Evolutionary conservation across 2,113 vertebrate species (phyloP).

Genomic region (Microtus pennsylvanicus): DNA sequence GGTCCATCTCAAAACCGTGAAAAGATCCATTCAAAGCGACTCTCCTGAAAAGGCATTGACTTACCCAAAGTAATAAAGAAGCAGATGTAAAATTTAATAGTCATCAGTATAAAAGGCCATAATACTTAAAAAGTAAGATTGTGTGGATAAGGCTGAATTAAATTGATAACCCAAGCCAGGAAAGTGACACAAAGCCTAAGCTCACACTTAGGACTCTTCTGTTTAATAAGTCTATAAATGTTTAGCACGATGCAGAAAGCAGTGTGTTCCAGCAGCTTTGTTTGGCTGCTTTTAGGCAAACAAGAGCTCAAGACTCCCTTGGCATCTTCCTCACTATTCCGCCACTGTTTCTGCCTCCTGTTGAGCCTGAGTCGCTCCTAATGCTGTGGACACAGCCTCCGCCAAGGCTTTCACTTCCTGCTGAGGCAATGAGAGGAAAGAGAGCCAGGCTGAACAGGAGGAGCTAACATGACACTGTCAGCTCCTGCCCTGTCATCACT

Average conservation of each 20-base stretch:
- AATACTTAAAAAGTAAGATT: constrained; percentile 68
- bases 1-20: constrained; percentile 26
- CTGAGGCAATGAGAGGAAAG: constrained; percentile 1
- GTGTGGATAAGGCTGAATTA: constrained; percentile 63
- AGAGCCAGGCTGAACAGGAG: not conserved
- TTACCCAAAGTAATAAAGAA: constrained; percentile 62
- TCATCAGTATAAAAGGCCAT: constrained; percentile 52
- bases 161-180: constrained; percentile 49
- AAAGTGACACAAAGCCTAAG: constrained; percentile 50
- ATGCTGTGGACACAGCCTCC: not conserved
- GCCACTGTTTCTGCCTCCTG: not conserved
- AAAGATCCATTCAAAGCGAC: constrained; percentile 49
- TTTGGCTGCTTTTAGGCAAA: constrained; percentile 42
- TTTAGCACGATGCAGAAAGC: constrained; percentile 56
- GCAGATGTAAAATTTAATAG: constrained; percentile 61
- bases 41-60: constrained; percentile 58
- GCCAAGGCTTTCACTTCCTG: not conserved
- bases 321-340: not conserved
- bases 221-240: constrained; percentile 63
- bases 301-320: not conserved
- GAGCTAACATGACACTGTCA: not conserved
- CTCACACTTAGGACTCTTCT: constrained; percentile 42
- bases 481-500: not conserved
- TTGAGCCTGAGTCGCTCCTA: not conserved
- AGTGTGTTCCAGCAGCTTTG: not conserved